Base-by-base conservation (phyloP, 1,140 invertebrate genomes). In the Nasonia giraulti region DNA sequence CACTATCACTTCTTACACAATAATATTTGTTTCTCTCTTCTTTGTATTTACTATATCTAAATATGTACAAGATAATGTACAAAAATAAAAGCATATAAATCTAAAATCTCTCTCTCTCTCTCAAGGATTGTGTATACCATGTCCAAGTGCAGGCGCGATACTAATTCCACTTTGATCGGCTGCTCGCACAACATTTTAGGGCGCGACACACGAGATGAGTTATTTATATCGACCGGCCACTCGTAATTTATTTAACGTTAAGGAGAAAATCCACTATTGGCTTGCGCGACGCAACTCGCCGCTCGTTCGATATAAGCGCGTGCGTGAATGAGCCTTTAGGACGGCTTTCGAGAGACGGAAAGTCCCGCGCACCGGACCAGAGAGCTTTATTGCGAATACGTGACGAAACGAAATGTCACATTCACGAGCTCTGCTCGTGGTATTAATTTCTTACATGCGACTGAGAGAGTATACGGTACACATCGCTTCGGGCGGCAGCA, bases 161-260 rank as follows among this genome's bases (percentile, higher is more conserved):
- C 55, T 62, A 62, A 77, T 76, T 76, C 76, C n/a, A n/a, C 81
- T 75, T 76, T 75, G 80, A 82, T 77, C 81, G 31, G 73, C 69
- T n/a, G 55, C 50, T 8, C 4, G 68, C 81, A 23, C 73, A 20
- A 76, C 73, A 27, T 27, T 76, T 68, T 62, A 27, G 81, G 74
- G 75, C 82, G 74, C 27, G 62, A 5, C 33, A 37, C 5, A 37
- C 50, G 12, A 27, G 27, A 8, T n/a, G 17, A 31, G 37, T 66
- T 77, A 83, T 78, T 68, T 77, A 78, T 47, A 83, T 68, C 73
- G 66, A 62, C 17, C 75, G 37, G 23, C 82, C 33, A 10, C 50
- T 17, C 17, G 69, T 82, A 77, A 83, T 83, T 83, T 83, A 83
- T 83, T 82, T 75, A 75, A 50, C 37, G 47, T 62, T n/a, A 82